Evolutionary conservation across 2,797 vertebrate species (phyloP).

Genomic region (Danio kyathit): DNA sequence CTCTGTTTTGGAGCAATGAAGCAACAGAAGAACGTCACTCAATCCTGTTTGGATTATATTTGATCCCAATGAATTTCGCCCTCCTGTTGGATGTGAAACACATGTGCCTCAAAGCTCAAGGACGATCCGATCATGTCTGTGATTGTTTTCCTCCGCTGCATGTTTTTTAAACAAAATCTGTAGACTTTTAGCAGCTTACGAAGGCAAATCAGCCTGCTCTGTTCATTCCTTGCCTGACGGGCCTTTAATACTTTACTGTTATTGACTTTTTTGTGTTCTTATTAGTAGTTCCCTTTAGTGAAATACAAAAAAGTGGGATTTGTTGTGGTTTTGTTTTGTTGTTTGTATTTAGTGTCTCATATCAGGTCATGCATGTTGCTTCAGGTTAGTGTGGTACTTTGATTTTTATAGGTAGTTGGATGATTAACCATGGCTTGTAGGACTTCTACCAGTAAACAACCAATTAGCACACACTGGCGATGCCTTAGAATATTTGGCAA

Average conservation of each 20-base stretch:
- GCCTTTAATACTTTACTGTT: slow-evolving; percentile 44
- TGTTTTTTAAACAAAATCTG: slow-evolving; percentile 17
- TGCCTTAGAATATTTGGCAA: neutral
- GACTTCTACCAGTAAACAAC: neutral
- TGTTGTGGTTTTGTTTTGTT: neutral
- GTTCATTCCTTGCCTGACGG: slow-evolving; percentile 5
- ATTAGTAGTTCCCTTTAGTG: slow-evolving; percentile 28
- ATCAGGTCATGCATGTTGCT: neutral
- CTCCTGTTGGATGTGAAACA: slow-evolving; percentile 84
- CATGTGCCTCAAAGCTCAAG: slow-evolving; percentile 79
- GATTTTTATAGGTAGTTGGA: neutral
- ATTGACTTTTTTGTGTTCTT: slow-evolving; percentile 34
- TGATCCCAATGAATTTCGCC: slow-evolving; percentile 79
- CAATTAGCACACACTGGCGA: neutral
- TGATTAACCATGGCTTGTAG: neutral
- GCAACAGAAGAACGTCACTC: slow-evolving; percentile 71
- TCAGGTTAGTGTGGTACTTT: neutral
- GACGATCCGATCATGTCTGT: slow-evolving; percentile 72
- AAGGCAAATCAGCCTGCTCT: slow-evolving; percentile 30
- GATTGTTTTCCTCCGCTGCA: slow-evolving; percentile 63
- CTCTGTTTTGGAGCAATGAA: slow-evolving; percentile 46
- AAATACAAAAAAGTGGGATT: neutral
- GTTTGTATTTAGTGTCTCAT: neutral
- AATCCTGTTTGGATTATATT: slow-evolving; percentile 82
- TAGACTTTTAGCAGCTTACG: slow-evolving; percentile 18